Evolutionary conservation across 2,888 invertebrate species (phyloP).

Genomic region (Stenotaenia linearis): DNA sequence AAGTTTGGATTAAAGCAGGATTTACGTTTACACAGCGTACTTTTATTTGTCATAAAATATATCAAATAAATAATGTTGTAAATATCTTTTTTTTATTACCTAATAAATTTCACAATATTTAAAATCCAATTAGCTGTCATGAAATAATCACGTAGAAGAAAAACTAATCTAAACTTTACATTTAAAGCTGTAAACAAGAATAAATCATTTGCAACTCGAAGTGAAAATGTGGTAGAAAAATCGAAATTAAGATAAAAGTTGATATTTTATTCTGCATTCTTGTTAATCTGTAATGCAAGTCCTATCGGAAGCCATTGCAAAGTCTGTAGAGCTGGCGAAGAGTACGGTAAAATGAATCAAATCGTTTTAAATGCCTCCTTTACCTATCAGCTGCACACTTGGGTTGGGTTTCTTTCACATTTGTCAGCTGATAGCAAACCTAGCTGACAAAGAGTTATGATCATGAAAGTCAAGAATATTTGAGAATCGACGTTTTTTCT

Average conservation of each 20-base stretch:
- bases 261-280: not conserved
- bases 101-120: not conserved
- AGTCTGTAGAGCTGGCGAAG: constrained; percentile 7
- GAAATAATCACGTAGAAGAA: not conserved
- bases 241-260: too few species aligned
- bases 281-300: not conserved
- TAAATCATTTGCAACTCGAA: too few species aligned
- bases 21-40: not conserved
- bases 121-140: not conserved
- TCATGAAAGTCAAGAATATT: not conserved
- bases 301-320: not conserved
- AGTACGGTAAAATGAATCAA: constrained; percentile 7
- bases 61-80: not conserved
- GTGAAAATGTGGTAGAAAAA: too few species aligned
- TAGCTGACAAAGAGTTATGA: constrained; percentile 1
- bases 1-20: not conserved
- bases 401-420: constrained; percentile 2
- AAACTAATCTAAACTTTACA: not conserved
- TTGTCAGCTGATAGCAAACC: not conserved
- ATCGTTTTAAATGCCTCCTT: not conserved
- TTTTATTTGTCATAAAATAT: not conserved
- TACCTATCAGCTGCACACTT: constrained; percentile 3
- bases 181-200: too few species aligned
- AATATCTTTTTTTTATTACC: not conserved
- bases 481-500: too few species aligned